These are phyloP conservation scores for Wasmannia auropunctata DNA, from an alignment of 1,140 invertebrate species.

Conservation along the genomic window DNA sequence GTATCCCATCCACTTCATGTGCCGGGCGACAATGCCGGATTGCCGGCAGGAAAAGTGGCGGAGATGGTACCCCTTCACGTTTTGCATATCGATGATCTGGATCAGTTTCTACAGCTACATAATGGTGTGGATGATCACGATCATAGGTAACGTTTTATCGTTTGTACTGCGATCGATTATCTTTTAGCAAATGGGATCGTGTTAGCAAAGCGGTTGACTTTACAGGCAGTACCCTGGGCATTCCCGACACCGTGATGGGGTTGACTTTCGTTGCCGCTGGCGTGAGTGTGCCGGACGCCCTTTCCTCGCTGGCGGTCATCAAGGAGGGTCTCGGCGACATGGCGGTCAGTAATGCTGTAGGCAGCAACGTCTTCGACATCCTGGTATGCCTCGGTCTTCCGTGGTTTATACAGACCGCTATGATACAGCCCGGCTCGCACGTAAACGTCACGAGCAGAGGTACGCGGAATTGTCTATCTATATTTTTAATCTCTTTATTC, in stretches of 20 bases:
- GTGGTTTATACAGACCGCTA: constrained; percentile 97
- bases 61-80: constrained; percentile 95
- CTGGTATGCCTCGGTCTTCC: constrained; percentile 97
- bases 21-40: constrained; percentile 95
- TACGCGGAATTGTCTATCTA: constrained; percentile 79
- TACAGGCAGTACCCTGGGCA: constrained; percentile 93
- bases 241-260: constrained; percentile 98
- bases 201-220: constrained; percentile 35
- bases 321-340: constrained; percentile 98
- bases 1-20: constrained; percentile 94
- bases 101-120: constrained; percentile 97
- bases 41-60: constrained; percentile 91
- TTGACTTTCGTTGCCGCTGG: constrained; percentile 98
- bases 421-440: constrained; percentile 93
- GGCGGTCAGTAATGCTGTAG: constrained; percentile 99
- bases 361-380: constrained; percentile 99
- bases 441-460: constrained; percentile 97
- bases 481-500: constrained; percentile 8
- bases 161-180: neutral
- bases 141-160: constrained; percentile 90
- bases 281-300: constrained; percentile 97
- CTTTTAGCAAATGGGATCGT: neutral
- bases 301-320: constrained; percentile 96
- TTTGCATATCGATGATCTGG: constrained; percentile 96
- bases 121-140: constrained; percentile 98